phyloP scores from a whole-genome alignment of 2,797 vertebrate species.

The Coccyzus lansbergi region DNA sequence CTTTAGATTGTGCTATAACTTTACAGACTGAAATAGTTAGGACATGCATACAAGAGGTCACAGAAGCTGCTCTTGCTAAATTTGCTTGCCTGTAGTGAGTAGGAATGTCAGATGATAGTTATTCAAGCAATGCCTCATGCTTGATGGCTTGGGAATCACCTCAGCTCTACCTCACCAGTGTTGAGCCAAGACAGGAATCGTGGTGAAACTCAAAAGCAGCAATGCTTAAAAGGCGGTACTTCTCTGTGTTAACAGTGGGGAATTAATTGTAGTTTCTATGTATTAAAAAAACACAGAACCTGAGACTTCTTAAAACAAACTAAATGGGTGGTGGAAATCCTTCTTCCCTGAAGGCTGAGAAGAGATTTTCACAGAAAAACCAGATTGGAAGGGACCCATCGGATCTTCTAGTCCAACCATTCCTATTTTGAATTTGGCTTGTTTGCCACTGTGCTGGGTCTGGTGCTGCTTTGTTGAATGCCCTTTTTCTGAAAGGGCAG shows the following conservation, averaged over 20 bases:
- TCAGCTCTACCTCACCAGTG: background rate
- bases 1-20: background rate
- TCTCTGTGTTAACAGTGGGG: background rate
- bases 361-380: too few relatives aligned
- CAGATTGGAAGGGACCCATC: too few relatives aligned
- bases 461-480: background rate
- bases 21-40: background rate
- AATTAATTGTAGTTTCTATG: background rate
- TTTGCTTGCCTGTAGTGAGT: background rate
- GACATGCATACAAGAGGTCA: background rate
- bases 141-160: background rate
- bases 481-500: background rate
- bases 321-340: background rate
- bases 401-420: too few relatives aligned
- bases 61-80: constrained; percentile 2
- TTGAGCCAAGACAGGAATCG: background rate
- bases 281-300: background rate
- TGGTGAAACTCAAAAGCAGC: background rate
- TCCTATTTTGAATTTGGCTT: background rate
- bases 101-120: constrained; percentile 9
- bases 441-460: background rate
- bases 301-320: background rate
- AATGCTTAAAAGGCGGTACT: background rate
- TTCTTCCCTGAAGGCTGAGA: background rate
- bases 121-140: background rate